Percentiles rank a stretch among this genome's conserved stretches.
Evolutionary conservation across 2,888 invertebrate genomes (phyloP).

Genomic region (Pandemis cinnamomeana): DNA sequence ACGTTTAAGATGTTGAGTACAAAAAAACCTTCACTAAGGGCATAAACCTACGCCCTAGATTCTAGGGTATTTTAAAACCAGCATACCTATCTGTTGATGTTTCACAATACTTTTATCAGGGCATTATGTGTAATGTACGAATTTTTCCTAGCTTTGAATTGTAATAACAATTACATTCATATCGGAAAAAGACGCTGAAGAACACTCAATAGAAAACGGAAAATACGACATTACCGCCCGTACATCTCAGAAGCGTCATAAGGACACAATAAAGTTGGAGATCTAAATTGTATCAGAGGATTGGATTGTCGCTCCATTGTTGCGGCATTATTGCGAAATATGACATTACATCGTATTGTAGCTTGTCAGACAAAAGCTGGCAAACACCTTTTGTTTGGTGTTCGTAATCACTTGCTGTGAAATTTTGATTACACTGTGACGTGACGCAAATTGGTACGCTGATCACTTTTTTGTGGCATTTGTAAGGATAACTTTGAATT

Average conservation of each 20-base stretch:
- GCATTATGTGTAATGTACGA: too few species aligned
- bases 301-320: conserved; percentile 35
- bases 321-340: conserved; percentile 29
- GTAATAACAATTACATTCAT: neutral
- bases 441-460: neutral
- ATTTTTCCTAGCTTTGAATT: neutral
- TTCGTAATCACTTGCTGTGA: conserved; percentile 14
- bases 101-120: too few species aligned
- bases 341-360: conserved; percentile 35
- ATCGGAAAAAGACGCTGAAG: neutral
- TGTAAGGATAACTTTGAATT: too few species aligned
- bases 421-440: conserved; percentile 5
- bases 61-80: too few species aligned
- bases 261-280: conserved; percentile 29
- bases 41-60: too few species aligned
- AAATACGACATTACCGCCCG: conserved; percentile 17
- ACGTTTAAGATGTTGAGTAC: too few species aligned
- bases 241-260: conserved; percentile 17
- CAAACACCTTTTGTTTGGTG: conserved; percentile 10
- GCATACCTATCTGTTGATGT: too few species aligned
- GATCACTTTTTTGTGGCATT: neutral
- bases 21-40: too few species aligned
- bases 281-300: conserved; percentile 32
- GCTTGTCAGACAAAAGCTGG: conserved; percentile 8
- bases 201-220: conserved; percentile 9